phyloP scores from a whole-genome alignment of 2,113 vertebrate species.

The Diglossa brunneiventris region DNA sequence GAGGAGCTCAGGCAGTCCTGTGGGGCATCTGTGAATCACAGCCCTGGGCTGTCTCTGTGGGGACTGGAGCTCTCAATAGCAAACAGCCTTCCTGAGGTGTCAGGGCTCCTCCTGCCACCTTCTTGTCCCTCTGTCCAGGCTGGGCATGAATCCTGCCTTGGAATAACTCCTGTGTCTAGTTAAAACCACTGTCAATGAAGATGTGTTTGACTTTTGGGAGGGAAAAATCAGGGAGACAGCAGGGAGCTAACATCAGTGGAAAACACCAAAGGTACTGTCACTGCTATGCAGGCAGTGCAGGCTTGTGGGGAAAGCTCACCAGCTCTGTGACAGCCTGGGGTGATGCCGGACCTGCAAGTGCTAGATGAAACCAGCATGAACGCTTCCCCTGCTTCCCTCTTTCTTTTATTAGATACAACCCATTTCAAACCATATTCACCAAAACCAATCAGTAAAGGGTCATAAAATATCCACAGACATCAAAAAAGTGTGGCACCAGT shows the following conservation, averaged over 20 bases:
- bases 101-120: background rate
- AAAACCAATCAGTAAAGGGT: background rate
- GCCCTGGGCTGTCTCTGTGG: background rate
- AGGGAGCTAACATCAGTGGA: background rate
- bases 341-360: background rate
- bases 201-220: background rate
- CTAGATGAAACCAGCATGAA: background rate
- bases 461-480: background rate
- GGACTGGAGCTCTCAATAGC: background rate
- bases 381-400: rapidly evolving
- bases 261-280: background rate
- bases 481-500: background rate
- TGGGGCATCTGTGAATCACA: background rate
- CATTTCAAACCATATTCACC: background rate
- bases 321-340: background rate
- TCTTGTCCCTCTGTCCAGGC: background rate
- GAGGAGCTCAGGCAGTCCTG: background rate
- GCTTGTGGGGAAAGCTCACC: background rate
- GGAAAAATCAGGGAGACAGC: background rate
- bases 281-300: background rate
- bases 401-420: background rate
- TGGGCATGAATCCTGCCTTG: background rate
- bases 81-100: background rate
- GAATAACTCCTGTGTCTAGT: background rate
- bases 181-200: background rate